Conservation (phyloP, 2,888 invertebrate species). For the Eretmocerus hayati region DNA sequence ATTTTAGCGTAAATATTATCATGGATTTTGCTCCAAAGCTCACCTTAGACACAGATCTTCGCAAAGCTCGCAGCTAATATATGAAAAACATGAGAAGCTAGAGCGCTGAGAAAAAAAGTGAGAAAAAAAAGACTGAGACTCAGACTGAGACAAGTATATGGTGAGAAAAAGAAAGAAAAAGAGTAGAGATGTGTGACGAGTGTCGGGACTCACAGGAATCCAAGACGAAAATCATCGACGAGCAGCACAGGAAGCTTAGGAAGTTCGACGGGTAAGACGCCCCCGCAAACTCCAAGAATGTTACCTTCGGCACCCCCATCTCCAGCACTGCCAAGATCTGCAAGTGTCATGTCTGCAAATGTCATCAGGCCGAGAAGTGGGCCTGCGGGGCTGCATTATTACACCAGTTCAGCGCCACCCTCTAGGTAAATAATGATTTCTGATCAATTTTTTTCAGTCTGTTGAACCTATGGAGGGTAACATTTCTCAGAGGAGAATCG, state of each 20-base stretch:
- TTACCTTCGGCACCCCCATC: constrained; percentile 44
- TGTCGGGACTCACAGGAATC: constrained; percentile 30
- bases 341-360: constrained; percentile 50
- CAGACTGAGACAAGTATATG: no score
- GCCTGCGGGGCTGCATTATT: constrained; percentile 71
- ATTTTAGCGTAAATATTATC: no score
- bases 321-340: constrained; percentile 47
- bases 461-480: no score
- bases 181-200: no score
- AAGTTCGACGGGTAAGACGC: constrained; percentile 44
- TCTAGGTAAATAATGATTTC: constrained; percentile 50
- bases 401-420: constrained; percentile 68
- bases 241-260: constrained; percentile 38
- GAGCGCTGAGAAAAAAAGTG: no score
- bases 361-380: constrained; percentile 62
- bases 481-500: no score
- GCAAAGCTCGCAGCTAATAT: no score
- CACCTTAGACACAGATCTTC: no score
- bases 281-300: constrained; percentile 44
- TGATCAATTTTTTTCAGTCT: neutral
- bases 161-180: no score
- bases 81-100: no score
- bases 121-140: no score
- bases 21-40: no score
- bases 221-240: constrained; percentile 43